These are phyloP conservation scores for Anabacerthia variegaticeps DNA, from an alignment of 2,797 vertebrate species.

Conservation along the genomic window DNA sequence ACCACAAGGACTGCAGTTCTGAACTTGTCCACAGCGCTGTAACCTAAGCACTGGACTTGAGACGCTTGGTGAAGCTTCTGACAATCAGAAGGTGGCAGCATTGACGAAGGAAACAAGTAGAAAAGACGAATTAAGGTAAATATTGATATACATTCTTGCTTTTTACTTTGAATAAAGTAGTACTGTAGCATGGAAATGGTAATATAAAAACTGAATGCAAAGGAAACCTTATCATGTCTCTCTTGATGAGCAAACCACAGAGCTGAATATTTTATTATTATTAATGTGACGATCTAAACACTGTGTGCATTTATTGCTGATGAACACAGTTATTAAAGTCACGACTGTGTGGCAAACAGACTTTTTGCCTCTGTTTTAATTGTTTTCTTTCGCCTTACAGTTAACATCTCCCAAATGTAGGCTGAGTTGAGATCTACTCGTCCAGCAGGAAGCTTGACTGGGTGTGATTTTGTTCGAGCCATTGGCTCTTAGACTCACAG, in stretches of 20 bases:
- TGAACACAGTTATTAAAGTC: background rate
- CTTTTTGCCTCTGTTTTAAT: background rate
- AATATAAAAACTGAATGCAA: conserved; percentile 19
- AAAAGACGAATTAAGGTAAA: background rate
- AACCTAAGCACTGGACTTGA: background rate
- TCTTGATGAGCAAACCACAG: conserved; percentile 16
- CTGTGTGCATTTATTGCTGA: background rate
- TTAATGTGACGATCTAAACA: background rate
- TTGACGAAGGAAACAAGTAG: conserved; percentile 71
- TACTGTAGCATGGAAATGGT: conserved; percentile 13
- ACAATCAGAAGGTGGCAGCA: conserved; percentile 76
- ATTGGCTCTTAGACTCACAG: background rate
- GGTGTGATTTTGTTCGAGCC: background rate
- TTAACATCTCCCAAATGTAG: background rate
- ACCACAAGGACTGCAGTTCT: background rate
- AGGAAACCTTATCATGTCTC: background rate
- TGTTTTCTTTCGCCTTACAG: background rate
- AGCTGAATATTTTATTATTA: background rate
- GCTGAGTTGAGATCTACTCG: background rate
- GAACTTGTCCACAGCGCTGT: background rate
- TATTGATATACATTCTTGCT: background rate
- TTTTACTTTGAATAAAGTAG: conserved; percentile 44
- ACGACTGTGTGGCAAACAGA: background rate
- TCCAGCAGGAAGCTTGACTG: background rate
- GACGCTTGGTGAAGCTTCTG: background rate